phyloP scores from a whole-genome alignment of 2,888 invertebrate genomes.

The Halictus quadricinctus region DNA sequence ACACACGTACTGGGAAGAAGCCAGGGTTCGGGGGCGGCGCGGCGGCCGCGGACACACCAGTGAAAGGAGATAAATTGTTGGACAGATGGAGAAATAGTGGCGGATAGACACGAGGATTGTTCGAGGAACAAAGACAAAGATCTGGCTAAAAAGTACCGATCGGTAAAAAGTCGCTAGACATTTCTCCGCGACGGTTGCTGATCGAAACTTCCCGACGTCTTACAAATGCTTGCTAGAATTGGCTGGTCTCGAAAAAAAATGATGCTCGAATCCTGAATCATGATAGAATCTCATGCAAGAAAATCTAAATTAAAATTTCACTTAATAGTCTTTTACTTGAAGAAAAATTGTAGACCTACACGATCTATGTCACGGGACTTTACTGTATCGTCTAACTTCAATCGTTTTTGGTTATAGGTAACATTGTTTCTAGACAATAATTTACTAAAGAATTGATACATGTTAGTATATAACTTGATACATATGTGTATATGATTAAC shows the following conservation, averaged over 20 bases:
- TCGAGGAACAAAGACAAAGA: neutral
- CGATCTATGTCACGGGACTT: too few species aligned
- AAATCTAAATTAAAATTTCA: too few species aligned
- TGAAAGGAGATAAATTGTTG: slow-evolving; percentile 54
- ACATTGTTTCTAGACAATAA: too few species aligned
- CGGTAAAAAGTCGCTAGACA: neutral
- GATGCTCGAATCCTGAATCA: neutral
- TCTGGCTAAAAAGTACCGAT: neutral
- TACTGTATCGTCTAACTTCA: too few species aligned
- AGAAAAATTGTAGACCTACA: too few species aligned
- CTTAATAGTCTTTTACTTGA: too few species aligned
- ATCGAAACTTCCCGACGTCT: neutral
- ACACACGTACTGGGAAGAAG: slow-evolving; percentile 49
- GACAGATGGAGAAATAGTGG: slow-evolving; percentile 55
- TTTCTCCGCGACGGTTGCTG: neutral
- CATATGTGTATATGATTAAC: too few species aligned
- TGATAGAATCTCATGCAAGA: too few species aligned
- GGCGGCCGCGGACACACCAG: slow-evolving; percentile 6
- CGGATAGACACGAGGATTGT: slow-evolving; percentile 3
- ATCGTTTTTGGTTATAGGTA: too few species aligned
- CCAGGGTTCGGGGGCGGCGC: slow-evolving; percentile 2
- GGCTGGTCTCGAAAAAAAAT: neutral
- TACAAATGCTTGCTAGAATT: neutral
- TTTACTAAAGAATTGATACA: too few species aligned
- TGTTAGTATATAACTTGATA: too few species aligned